phyloP scores from a whole-genome alignment of 2,888 invertebrate species.

The Parasteatoda lunata region DNA sequence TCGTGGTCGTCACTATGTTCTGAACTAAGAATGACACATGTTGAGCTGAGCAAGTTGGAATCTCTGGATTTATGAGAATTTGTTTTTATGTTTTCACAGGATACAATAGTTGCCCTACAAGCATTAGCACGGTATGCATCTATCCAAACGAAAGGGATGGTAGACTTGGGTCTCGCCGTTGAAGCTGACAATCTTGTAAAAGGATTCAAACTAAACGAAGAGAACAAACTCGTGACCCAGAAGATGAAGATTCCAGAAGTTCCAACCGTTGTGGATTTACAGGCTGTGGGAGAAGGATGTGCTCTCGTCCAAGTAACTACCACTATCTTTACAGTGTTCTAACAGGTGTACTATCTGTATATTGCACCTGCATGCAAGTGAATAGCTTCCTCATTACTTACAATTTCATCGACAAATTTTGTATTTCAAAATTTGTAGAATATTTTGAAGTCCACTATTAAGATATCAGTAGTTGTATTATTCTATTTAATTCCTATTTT shows the following conservation, averaged over 20 bases:
- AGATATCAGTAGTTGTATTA: no score
- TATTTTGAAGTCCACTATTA: no score
- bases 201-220: conserved; percentile 75
- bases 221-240: conserved; percentile 77
- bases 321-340: no score
- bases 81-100: conserved; percentile 71
- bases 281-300: conserved; percentile 78
- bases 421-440: no score
- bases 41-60: no score
- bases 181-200: conserved; percentile 75
- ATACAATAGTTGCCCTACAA: conserved; percentile 70
- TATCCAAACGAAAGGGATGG: conserved; percentile 74
- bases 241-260: conserved; percentile 75
- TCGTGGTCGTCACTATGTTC: not conserved
- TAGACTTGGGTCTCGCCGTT: conserved; percentile 76
- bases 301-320: conserved; percentile 76
- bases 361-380: no score
- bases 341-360: no score
- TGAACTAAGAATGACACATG: no score
- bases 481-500: no score
- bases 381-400: no score
- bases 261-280: conserved; percentile 76
- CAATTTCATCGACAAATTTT: no score
- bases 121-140: conserved; percentile 71
- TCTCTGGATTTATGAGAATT: no score